Conservation (phyloP, 1,140 invertebrate species). For the roundworm (Caenorhabditis elegans) region WBcel235 BX284603.4:4612001-4612500, state of each 20-base stretch:
- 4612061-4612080: too few species aligned
- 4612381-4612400: too few species aligned
- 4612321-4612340: background rate
- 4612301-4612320: slow-evolving; percentile 1
- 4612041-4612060: too few species aligned
- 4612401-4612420: background rate
- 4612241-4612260: background rate
- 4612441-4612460: background rate
- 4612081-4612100: too few species aligned
- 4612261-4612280: background rate
- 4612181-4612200: background rate
- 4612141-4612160: slow-evolving; percentile 17
- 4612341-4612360: background rate
- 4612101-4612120: background rate
- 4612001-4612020: too few species aligned
- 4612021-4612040: too few species aligned
- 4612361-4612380: background rate
- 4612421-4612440: background rate
- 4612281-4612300: background rate
- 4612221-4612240: background rate
- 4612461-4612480: background rate
- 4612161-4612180: slow-evolving; percentile 8
- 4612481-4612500: background rate
- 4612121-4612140: background rate
- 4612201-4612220: background rate